These are phyloP conservation scores for Chaenocephalus aceratus DNA, from an alignment of 2,113 vertebrate species.

Conservation along the genomic window DNA sequence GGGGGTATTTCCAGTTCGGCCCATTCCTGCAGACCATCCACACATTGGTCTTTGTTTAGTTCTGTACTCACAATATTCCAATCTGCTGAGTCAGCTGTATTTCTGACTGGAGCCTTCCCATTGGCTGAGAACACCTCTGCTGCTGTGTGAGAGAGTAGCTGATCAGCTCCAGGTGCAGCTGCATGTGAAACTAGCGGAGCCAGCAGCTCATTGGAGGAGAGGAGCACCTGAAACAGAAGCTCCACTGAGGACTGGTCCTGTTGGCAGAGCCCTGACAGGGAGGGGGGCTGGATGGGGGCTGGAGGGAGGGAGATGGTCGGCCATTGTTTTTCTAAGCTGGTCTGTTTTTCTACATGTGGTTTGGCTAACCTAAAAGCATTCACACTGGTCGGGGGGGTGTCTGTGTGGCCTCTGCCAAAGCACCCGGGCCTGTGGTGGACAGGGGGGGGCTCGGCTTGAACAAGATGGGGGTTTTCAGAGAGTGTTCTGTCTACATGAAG, in stretches of 20 bases:
- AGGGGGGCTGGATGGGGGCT: neutral
- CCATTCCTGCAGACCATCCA: constrained; percentile 2
- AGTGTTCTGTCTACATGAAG: neutral
- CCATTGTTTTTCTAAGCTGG: neutral
- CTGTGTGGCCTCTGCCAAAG: constrained; percentile 19
- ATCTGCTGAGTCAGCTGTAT: neutral
- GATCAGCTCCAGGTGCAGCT: constrained; percentile 23
- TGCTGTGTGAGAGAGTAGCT: neutral
- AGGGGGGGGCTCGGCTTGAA: neutral
- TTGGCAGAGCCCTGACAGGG: constrained; percentile 52
- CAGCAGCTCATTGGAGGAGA: constrained; percentile 70
- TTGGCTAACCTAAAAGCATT: neutral
- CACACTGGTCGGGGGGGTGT: neutral
- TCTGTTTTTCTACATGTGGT: neutral
- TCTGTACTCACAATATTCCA: neutral
- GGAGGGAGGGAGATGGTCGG: neutral
- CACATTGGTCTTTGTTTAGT: neutral
- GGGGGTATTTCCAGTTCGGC: neutral
- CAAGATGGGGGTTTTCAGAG: neutral
- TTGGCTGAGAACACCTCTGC: neutral
- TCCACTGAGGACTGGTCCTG: constrained; percentile 68
- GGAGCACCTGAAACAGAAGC: constrained; percentile 68
- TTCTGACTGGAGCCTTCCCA: neutral
- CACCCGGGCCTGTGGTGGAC: neutral
- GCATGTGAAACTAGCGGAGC: constrained; percentile 41